Evolutionary conservation across 2,797 vertebrate species (phyloP), one percentile per base, ranked within the genome.

Genomic region (Passerculus sandwichensis): DNA sequence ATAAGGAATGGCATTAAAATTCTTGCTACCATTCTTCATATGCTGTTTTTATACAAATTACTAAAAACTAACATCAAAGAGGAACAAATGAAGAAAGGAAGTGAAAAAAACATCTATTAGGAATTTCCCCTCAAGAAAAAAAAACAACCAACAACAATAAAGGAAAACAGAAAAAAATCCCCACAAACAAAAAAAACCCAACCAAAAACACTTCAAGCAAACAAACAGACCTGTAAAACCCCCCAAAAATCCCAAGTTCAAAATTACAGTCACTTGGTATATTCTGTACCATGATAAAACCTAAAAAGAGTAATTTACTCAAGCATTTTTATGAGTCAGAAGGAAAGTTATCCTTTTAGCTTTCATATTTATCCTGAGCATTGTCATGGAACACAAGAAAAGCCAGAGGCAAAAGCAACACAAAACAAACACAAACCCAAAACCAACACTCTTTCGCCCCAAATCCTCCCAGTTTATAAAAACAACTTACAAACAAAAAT

Each of bases 391-490:
- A 76, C 69, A 73, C 38, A n/a, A 73, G 86, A 75, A 80, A 85
- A 93, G 86, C 91, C 57, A 85, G 60, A 74, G 45, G 86, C 71
- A 94, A 94, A 95, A 40, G 6, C 56, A 71, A 48, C 40, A 54
- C 17, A 81, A 84, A 84, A 9, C 59, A 77, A 89, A 85, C 30
- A 85, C 45, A 79, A 90, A 14, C 54, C 29, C 54, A 16, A 91
- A 84, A 1, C 64, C 74, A 76, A 60, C 38, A 56, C 3, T 32
- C 10, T 12, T 53, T 64, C 0, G 0, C 44, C 27, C 15, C 1
- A 89, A 69, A 75, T 40, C 45, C 7, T 89, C 40, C 20, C 38
- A 29, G 18, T 54, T 47, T 53, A 21, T 30, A 79, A 53, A 79
- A 93, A 42, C 51, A 72, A 54, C 22, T 59, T 77, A 36, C 13